Evolutionary conservation across 2,797 vertebrate species (phyloP).

Genomic region (Dallia pectoralis): DNA sequence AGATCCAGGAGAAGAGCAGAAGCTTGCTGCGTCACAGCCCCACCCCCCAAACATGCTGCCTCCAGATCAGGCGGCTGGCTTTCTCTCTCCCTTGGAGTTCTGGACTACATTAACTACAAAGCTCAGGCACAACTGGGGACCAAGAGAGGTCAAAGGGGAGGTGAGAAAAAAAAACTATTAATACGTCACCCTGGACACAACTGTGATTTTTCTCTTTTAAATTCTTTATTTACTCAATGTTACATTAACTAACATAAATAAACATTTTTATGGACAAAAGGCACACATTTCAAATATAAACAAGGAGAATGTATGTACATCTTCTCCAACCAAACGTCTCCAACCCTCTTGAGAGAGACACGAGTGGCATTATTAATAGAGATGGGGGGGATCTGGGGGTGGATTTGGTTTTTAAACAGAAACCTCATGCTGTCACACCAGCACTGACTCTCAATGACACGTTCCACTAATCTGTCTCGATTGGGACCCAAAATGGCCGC

Average conservation of each 20-base stretch:
- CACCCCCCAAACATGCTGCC: conserved; percentile 43
- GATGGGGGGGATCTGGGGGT: conserved; percentile 27
- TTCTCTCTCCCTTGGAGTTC: conserved; percentile 44
- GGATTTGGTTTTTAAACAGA: conserved; percentile 29
- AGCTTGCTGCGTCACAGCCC: conserved; percentile 41
- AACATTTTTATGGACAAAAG: conserved; percentile 92
- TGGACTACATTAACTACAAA: conserved; percentile 65
- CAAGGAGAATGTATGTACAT: conserved; percentile 85
- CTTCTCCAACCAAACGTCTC: conserved; percentile 71
- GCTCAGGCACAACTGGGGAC: conserved; percentile 38
- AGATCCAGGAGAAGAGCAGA: conserved; percentile 25
- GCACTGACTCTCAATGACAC: conserved; percentile 50
- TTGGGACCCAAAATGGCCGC: conserved; percentile 42
- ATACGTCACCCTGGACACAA: background rate
- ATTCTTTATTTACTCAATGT: conserved; percentile 80
- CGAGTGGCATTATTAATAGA: conserved; percentile 29
- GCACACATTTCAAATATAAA: conserved; percentile 90
- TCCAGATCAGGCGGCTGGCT: conserved; percentile 45
- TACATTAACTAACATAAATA: conserved; percentile 95
- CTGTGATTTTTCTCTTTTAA: conserved; percentile 57
- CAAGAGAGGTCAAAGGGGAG: background rate
- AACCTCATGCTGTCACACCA: conserved; percentile 41
- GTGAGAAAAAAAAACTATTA: background rate
- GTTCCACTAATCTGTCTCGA: conserved; percentile 43
- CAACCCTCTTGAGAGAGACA: conserved; percentile 46